phyloP scores from a whole-genome alignment of 2,797 vertebrate species.

The Leuciscus waleckii region DNA sequence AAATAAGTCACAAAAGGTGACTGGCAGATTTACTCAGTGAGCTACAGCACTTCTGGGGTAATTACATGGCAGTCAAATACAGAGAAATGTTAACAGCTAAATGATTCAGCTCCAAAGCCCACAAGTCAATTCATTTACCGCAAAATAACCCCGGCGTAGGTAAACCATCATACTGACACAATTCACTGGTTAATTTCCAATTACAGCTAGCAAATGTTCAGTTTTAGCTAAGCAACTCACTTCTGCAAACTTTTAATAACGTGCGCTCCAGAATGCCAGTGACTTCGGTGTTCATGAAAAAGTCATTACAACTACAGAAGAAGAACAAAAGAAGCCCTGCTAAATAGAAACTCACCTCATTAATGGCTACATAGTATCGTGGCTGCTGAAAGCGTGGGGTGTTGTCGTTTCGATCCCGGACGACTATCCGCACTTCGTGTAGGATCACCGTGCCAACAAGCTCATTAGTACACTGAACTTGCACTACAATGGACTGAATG shows the following conservation, averaged over 20 bases:
- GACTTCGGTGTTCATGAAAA: background rate
- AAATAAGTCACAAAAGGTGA: conserved; percentile 26
- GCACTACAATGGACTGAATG: conserved; percentile 94
- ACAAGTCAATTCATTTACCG: conserved; percentile 29
- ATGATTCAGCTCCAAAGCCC: conserved; percentile 33
- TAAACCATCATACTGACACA: conserved; percentile 26
- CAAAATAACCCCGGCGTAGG: conserved; percentile 5
- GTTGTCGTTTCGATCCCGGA: conserved; percentile 95
- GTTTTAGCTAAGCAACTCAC: conserved; percentile 9
- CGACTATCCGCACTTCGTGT: conserved; percentile 94
- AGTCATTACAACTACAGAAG: conserved; percentile 16
- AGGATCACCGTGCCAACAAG: conserved; percentile 92
- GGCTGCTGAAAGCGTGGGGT: conserved; percentile 89
- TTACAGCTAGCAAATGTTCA: conserved; percentile 22
- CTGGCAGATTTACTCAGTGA: conserved; percentile 23
- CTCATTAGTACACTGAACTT: conserved; percentile 91
- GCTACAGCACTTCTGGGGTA: conserved; percentile 10
- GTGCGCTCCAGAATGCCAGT: background rate
- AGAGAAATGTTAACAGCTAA: conserved; percentile 17
- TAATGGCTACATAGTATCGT: conserved; percentile 88
- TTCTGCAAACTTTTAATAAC: conserved; percentile 20
- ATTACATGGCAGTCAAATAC: conserved; percentile 43
- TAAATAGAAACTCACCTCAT: conserved; percentile 85
- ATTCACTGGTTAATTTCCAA: conserved; percentile 31
- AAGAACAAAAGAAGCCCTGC: background rate